These are phyloP conservation scores for Corythaeola cristata DNA, from an alignment of 2,113 vertebrate genomes.

Conservation along the genomic window DNA sequence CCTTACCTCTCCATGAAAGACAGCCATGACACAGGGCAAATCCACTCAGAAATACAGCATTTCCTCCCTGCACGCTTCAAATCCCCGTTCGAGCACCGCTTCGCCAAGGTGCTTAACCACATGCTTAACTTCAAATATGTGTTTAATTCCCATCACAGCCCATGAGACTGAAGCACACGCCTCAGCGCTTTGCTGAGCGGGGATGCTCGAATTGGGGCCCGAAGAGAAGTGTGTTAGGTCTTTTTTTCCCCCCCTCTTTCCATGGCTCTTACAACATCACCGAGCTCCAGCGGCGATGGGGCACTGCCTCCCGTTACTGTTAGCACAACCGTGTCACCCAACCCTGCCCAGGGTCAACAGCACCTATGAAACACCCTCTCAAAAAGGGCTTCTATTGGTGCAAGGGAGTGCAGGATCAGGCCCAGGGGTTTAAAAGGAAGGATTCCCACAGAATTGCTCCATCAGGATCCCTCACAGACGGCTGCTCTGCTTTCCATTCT, in stretches of 20 bases:
- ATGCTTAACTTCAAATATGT: not conserved
- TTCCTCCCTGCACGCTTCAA: not conserved
- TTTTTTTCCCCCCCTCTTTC: not conserved
- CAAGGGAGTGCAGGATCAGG: not conserved
- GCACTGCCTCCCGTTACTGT: not conserved
- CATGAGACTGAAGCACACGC: not conserved
- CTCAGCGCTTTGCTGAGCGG: not conserved
- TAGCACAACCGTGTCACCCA: not conserved
- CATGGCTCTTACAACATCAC: not conserved
- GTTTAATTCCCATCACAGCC: slow-evolving; percentile 13
- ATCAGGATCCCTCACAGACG: not conserved
- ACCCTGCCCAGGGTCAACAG: not conserved
- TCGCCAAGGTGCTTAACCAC: not conserved
- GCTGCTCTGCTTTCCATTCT: not conserved
- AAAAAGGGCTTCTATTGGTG: not conserved
- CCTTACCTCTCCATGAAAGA: not conserved
- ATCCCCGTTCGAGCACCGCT: not conserved
- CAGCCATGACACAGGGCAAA: not conserved
- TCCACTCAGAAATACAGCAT: not conserved
- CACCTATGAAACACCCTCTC: not conserved
- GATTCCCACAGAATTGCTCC: not conserved
- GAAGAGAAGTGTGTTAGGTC: not conserved
- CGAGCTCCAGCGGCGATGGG: accelerated
- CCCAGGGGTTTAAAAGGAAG: not conserved
- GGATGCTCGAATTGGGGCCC: not conserved